phyloP scores from a whole-genome alignment of 2,888 invertebrate species.

The Frankliniella fusca region DNA sequence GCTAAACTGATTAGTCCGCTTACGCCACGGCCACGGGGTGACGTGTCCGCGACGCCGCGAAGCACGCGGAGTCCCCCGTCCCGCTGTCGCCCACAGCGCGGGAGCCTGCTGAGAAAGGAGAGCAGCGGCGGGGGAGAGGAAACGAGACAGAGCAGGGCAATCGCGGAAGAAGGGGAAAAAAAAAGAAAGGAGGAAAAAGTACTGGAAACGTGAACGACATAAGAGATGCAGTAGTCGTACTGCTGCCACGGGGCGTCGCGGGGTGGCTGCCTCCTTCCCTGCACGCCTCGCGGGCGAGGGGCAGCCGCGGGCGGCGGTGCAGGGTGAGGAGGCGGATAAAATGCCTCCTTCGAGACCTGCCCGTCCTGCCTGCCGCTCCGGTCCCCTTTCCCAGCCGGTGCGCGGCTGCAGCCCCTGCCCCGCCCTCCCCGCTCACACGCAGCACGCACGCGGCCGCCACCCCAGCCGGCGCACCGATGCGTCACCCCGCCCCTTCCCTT shows the following conservation, averaged over 20 bases:
- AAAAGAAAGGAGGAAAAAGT: neutral
- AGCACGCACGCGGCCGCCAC: neutral
- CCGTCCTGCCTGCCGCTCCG: neutral
- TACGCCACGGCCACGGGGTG: too few relatives aligned
- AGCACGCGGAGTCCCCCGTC: too few relatives aligned
- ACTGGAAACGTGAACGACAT: conserved; percentile 15
- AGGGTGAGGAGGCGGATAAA: neutral
- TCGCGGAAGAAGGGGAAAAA: neutral
- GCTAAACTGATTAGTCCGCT: too few relatives aligned
- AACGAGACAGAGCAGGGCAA: neutral
- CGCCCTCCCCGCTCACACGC: neutral
- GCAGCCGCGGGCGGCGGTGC: neutral
- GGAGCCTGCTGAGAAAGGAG: neutral
- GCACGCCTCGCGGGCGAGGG: neutral
- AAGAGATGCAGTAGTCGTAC: neutral
- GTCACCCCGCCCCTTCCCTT: neutral
- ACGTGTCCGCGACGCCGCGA: too few relatives aligned
- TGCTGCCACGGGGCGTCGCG: neutral
- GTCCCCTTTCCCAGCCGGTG: neutral
- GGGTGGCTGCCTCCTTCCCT: neutral
- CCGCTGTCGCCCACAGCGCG: too few relatives aligned
- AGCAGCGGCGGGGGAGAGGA: neutral
- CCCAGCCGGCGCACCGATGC: neutral
- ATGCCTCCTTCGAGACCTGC: conserved; percentile 16
- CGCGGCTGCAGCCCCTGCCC: neutral